These are phyloP conservation scores for Athalia cordata DNA, from an alignment of 2,888 invertebrate species.

Conservation along the genomic window DNA sequence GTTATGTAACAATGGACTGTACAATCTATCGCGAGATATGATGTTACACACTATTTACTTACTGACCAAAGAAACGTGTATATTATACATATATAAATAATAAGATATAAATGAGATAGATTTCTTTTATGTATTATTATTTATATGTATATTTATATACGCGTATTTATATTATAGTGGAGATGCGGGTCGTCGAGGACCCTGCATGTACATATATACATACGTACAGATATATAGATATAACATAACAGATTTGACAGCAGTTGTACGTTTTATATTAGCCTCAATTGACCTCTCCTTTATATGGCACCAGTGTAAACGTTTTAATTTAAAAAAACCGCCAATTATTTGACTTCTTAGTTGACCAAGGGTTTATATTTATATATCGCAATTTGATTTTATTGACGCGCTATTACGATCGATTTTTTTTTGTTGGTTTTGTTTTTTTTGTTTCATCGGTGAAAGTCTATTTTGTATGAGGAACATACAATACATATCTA, in stretches of 20 bases:
- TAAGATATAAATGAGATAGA: too few relatives aligned
- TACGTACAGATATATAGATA: background rate
- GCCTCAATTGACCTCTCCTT: constrained; percentile 43
- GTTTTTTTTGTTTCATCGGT: background rate
- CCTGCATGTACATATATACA: background rate
- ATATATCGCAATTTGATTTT: background rate
- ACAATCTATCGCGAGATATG: too few relatives aligned
- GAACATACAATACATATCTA: background rate
- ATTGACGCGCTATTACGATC: background rate
- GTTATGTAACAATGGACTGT: too few relatives aligned
- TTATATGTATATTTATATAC: too few relatives aligned
- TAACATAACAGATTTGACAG: constrained; percentile 39
- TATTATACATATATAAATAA: too few relatives aligned
- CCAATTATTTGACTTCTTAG: constrained; percentile 42
- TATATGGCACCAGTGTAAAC: background rate
- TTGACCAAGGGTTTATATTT: constrained; percentile 14
- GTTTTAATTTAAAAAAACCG: constrained; percentile 42
- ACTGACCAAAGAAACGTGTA: too few relatives aligned
- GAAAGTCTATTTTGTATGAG: too few relatives aligned
- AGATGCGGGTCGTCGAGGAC: constrained; percentile 34
- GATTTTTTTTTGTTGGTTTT: background rate
- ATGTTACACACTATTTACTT: too few relatives aligned
- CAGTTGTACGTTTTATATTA: constrained; percentile 40
- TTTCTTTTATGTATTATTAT: too few relatives aligned
- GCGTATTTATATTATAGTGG: background rate